These are phyloP conservation scores for Sabatieria punctata DNA, from an alignment of 2,888 invertebrate species.

Conservation along the genomic window DNA sequence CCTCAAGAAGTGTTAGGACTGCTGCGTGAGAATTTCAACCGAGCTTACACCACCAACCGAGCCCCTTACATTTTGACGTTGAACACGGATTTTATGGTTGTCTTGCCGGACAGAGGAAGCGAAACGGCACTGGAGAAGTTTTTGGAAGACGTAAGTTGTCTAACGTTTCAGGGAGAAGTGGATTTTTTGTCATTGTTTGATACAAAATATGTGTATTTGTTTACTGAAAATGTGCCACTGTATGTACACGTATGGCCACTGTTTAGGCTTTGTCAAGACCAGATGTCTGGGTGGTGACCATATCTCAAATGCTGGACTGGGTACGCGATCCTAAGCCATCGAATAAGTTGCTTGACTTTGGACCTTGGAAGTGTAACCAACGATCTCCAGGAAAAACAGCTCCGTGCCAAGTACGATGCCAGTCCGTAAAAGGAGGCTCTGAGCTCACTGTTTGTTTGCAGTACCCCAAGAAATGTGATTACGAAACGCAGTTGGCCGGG, in stretches of 20 bases:
- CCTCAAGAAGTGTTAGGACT: constrained; percentile 16
- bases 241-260: neutral
- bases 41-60: constrained; percentile 15
- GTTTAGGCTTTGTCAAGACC: constrained; percentile 17
- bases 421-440: neutral
- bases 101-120: constrained; percentile 20
- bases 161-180: no score
- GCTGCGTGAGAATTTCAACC: constrained; percentile 21
- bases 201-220: no score
- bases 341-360: constrained; percentile 14
- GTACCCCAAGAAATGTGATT: constrained; percentile 6
- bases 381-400: constrained; percentile 15
- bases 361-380: constrained; percentile 24
- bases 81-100: constrained; percentile 21
- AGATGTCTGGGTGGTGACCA: constrained; percentile 26
- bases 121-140: constrained; percentile 21
- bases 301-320: constrained; percentile 24
- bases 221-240: no score
- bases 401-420: constrained; percentile 21
- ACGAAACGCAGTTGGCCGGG: constrained; percentile 6
- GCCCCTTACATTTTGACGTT: constrained; percentile 24
- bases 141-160: constrained; percentile 16
- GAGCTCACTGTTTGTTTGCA: constrained; percentile 2
- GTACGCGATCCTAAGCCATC: constrained; percentile 20
- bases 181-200: no score